These are phyloP conservation scores for Phymanthus crucifer DNA, from an alignment of 92 coral and sea anemone genomes.

Conservation along the genomic window DNA sequence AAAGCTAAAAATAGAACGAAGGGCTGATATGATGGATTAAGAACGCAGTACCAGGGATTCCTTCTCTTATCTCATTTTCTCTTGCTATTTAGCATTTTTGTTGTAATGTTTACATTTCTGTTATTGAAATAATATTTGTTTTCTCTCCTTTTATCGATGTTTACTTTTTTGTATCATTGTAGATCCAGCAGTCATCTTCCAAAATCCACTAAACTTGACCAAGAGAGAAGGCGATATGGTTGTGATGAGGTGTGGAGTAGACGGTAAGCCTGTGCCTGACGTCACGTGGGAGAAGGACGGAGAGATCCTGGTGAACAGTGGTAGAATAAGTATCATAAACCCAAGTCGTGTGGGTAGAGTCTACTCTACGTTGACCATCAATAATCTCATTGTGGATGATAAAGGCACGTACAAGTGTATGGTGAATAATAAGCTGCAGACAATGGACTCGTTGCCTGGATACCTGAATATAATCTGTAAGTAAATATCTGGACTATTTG, in stretches of 20 bases:
- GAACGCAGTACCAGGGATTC: no score
- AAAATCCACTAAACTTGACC: not conserved
- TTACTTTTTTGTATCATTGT: not conserved
- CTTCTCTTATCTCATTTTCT: no score
- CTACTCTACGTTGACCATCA: conserved; percentile 7
- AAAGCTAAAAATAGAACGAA: no score
- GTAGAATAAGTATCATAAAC: not conserved
- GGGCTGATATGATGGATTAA: no score
- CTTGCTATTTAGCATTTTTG: no score
- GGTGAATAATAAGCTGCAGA: not conserved
- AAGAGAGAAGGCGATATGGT: not conserved
- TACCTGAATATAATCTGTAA: not conserved
- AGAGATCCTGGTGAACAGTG: not conserved
- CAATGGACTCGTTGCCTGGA: not conserved
- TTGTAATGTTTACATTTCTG: not conserved
- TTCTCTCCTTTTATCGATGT: not conserved
- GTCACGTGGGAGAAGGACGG: conserved; percentile 17
- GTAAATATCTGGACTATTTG: not conserved
- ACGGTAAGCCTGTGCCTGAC: conserved; percentile 2
- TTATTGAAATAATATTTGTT: no score
- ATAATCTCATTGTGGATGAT: not conserved
- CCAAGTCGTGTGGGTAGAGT: not conserved
- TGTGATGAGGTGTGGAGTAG: conserved; percentile 1
- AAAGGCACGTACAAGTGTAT: conserved; percentile 1
- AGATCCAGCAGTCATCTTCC: not conserved